Evolutionary conservation across 2,888 invertebrate genomes (phyloP), one percentile per base, ranked within the genome.

Genomic region (Cerastis rubricosa): DNA sequence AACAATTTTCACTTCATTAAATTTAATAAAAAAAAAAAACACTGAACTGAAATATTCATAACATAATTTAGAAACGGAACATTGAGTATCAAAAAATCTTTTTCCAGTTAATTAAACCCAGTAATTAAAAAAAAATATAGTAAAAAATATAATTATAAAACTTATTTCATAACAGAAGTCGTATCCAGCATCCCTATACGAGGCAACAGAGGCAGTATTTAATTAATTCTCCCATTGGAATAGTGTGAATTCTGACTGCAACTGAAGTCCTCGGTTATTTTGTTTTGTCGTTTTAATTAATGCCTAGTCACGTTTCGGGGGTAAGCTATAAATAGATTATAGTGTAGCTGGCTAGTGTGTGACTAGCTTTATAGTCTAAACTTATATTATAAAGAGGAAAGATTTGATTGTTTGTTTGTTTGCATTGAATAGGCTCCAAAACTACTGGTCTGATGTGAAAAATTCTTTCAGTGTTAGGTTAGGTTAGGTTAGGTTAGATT

Each of bases 221-320:
- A 96, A 96, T 96, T 96, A 96, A 96, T 96, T 96, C 95, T 92
- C 94, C 92, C 95, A 96, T 96, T 94, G 95, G 96, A 92, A 96
- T 96, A 96, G 96, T 96, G 96, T 93, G 95, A 96, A 95, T 95
- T 96, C 95, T 96, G 96, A 96, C 94, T 96, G 96, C 94, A 94
- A 95, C 93, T 96, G 96, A 96, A 95, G 95, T 94, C 93, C 92
- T 93, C 93, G 93, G 94, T 94, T 96, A 95, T 96, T 93, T 96
- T 95, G 96, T 95, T 96, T 95, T 95, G 96, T 94, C 96, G 94
- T 96, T 96, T 96, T 96, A 96, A 96, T 96, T 95, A 96, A 95
- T 94, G 94, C 81, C 85, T 83, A 88, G 76, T 76, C 76, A 75
- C 51, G 40, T 81, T 81, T 86, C 45, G 76, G 78, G 74, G 82